Percentiles rank a stretch among this genome's conserved stretches.
Conservation (phyloP, 2,113 vertebrate genomes). For the Cebidichthys violaceus region DNA sequence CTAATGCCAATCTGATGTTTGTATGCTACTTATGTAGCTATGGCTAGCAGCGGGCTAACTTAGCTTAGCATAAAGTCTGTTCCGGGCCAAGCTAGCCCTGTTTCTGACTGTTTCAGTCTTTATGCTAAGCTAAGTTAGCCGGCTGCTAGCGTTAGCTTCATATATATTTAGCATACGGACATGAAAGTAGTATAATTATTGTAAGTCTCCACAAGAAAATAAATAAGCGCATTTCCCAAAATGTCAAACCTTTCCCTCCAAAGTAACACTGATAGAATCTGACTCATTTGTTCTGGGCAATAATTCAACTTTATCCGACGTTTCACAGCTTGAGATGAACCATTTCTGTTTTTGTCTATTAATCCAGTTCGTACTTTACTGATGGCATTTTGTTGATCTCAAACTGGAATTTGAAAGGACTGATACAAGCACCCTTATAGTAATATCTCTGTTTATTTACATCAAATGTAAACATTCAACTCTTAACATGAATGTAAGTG, state of each 20-base stretch:
- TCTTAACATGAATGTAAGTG: constrained; percentile 75
- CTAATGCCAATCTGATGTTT: neutral
- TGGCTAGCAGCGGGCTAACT: neutral
- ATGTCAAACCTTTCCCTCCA: neutral
- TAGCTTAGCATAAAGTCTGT: neutral
- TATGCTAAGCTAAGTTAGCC: neutral
- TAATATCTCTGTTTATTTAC: constrained; percentile 77
- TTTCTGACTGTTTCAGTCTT: neutral
- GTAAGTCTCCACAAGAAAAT: neutral
- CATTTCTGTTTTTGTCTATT: neutral
- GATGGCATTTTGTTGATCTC: neutral
- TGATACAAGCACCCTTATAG: constrained; percentile 10
- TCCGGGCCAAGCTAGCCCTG: neutral
- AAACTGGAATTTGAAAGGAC: neutral
- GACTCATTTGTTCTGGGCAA: neutral
- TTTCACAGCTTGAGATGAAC: neutral
- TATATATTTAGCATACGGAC: neutral
- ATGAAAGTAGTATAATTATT: neutral
- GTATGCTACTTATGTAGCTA: neutral
- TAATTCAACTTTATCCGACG: neutral
- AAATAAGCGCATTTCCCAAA: neutral
- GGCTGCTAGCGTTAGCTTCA: neutral
- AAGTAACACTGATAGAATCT: neutral
- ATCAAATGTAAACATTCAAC: constrained; percentile 83
- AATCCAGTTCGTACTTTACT: neutral